Percentiles rank a stretch among this genome's conserved stretches.
phyloP scores from a whole-genome alignment of 2,888 invertebrate genomes.

The Congeria kusceri region DNA sequence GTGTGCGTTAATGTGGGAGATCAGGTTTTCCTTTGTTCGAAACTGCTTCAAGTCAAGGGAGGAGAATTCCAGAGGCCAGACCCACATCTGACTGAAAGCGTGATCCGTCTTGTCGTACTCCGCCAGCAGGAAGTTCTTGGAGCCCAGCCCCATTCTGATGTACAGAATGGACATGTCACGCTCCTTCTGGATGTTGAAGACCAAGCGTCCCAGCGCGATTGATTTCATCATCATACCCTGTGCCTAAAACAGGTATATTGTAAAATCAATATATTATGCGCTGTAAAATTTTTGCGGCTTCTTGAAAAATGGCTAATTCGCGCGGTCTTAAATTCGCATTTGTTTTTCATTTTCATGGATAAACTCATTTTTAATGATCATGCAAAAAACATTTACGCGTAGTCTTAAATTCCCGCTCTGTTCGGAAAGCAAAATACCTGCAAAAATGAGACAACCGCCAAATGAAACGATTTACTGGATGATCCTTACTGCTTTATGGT shows the following conservation, averaged over 20 bases:
- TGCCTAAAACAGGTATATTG: slow-evolving; percentile 53
- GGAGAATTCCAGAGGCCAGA: slow-evolving; percentile 45
- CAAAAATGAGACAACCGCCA: too few relatives aligned
- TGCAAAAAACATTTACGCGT: too few relatives aligned
- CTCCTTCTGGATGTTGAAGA: slow-evolving; percentile 75
- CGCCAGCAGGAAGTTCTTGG: slow-evolving; percentile 70
- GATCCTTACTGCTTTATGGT: too few relatives aligned
- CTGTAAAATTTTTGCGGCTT: too few relatives aligned
- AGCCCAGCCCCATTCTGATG: slow-evolving; percentile 69
- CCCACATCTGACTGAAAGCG: slow-evolving; percentile 61
- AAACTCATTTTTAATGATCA: too few relatives aligned
- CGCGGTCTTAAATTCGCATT: too few relatives aligned
- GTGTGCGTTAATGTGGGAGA: slow-evolving; percentile 29
- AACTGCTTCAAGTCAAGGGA: slow-evolving; percentile 18
- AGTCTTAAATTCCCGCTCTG: too few relatives aligned
- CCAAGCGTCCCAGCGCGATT: slow-evolving; percentile 71
- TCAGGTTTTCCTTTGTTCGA: slow-evolving; percentile 28
- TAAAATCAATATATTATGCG: too few relatives aligned
- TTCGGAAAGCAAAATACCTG: too few relatives aligned
- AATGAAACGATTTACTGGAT: too few relatives aligned
- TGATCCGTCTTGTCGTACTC: slow-evolving; percentile 72
- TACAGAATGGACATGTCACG: slow-evolving; percentile 75
- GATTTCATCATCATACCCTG: slow-evolving; percentile 67
- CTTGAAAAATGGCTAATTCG: too few relatives aligned
- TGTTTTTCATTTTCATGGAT: too few relatives aligned